phyloP scores from a whole-genome alignment of 2,113 vertebrate species.

The Labeo catla region DNA sequence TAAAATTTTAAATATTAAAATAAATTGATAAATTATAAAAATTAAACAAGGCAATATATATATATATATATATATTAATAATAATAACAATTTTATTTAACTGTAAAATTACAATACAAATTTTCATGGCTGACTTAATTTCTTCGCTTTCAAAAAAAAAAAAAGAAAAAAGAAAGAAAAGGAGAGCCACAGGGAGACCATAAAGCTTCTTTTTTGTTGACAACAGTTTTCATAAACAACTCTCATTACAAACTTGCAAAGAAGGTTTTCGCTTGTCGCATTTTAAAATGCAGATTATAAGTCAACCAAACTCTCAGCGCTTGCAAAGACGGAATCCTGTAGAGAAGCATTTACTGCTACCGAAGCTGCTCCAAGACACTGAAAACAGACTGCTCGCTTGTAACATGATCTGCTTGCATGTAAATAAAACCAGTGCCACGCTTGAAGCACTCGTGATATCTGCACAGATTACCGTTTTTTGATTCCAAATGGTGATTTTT shows the following conservation, averaged over 20 bases:
- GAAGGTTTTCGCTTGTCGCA: not conserved
- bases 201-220: not conserved
- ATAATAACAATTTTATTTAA: not conserved
- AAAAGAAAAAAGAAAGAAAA: no score
- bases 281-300: constrained; percentile 4
- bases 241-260: not conserved
- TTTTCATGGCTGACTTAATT: not conserved
- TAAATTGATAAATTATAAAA: no score
- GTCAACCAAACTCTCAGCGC: not conserved
- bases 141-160: not conserved
- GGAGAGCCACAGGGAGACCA: not conserved
- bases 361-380: not conserved
- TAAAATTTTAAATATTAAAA: no score
- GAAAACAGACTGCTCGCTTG: not conserved
- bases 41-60: no score
- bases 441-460: not conserved
- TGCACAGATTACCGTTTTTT: not conserved
- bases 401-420: not conserved
- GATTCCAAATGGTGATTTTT: no score
- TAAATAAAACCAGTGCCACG: not conserved
- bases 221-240: not conserved
- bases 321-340: not conserved
- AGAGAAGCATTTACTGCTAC: not conserved
- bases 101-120: not conserved
- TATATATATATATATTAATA: no score